These are phyloP conservation scores for Leptinotarsa peninsularis DNA, from an alignment of 2,888 invertebrate genomes.

Conservation along the genomic window DNA sequence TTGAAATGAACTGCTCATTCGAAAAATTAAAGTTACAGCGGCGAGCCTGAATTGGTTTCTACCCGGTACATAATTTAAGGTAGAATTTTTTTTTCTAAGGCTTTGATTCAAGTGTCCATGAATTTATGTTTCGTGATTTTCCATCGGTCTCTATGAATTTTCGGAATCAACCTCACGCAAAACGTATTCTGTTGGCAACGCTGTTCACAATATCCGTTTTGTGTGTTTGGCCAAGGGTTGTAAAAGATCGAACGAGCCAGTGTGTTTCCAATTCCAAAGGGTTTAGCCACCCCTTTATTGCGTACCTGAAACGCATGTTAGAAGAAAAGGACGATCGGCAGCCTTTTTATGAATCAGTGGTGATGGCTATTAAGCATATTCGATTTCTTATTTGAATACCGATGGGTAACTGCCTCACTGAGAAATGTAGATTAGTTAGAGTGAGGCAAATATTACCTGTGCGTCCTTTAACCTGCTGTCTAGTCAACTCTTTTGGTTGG, in stretches of 20 bases:
- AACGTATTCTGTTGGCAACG: no score
- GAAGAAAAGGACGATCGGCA: conserved; percentile 31
- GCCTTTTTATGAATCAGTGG: conserved; percentile 57
- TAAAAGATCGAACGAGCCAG: conserved; percentile 13
- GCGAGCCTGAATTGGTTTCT: no score
- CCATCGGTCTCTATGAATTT: no score
- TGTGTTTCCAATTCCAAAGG: conserved; percentile 27
- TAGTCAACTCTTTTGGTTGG: conserved; percentile 47
- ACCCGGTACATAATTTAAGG: no score
- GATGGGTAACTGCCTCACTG: conserved; percentile 63
- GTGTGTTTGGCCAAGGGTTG: conserved; percentile 24
- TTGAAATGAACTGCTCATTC: no score
- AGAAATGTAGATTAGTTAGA: conserved; percentile 65
- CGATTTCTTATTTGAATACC: conserved; percentile 67
- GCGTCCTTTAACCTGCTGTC: conserved; percentile 1
- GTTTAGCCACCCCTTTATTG: conserved; percentile 49
- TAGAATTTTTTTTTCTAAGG: no score
- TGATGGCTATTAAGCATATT: conserved; percentile 67
- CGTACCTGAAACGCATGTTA: conserved; percentile 47
- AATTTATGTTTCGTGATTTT: no score
- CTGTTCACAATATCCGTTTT: conserved; percentile 18
- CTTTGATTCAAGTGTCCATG: no score
- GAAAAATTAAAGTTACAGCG: no score
- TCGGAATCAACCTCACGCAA: no score
- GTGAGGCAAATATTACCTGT: conserved; percentile 49